phyloP scores from a whole-genome alignment of 2,797 vertebrate genomes.

The Sphaeramia orbicularis region DNA sequence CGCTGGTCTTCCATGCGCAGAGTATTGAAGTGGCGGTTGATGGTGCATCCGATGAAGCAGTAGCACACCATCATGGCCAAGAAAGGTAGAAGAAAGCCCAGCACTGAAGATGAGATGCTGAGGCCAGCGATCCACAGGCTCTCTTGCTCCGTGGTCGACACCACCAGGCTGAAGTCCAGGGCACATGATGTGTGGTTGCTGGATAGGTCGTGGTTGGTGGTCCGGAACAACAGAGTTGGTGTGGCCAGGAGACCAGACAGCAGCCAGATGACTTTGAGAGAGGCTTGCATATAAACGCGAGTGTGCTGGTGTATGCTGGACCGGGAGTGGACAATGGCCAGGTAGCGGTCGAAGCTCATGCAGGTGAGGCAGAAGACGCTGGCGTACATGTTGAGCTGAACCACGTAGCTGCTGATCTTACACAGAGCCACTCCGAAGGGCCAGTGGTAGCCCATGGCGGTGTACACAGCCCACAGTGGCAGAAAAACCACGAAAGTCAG shows the following conservation, averaged over 20 bases:
- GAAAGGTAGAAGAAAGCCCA: conserved; percentile 91
- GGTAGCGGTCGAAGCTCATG: no score
- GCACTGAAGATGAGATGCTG: conserved; percentile 87
- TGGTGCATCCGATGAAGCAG: conserved; percentile 86
- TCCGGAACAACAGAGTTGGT: conserved; percentile 90
- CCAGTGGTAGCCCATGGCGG: conserved; percentile 91
- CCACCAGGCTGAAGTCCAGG: conserved; percentile 87
- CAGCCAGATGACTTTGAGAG: no score
- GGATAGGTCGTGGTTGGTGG: conserved; percentile 70
- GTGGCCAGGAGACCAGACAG: no score
- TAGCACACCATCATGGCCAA: no score
- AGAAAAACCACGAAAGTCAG: conserved; percentile 90
- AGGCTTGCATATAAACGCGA: no score
- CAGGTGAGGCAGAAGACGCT: no score
- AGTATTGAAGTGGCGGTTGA: conserved; percentile 87
- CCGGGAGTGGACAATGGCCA: no score
- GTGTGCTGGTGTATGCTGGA: no score
- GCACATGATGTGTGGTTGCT: conserved; percentile 87
- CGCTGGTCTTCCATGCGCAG: conserved; percentile 85
- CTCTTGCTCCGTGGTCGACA: conserved; percentile 60
- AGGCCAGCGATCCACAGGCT: conserved; percentile 85
- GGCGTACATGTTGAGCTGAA: no score
- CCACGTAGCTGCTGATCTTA: no score
- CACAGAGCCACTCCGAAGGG: no score
- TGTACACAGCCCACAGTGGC: conserved; percentile 94